Base-by-base conservation (phyloP, 2,797 vertebrate genomes). In the Coccyzus lansbergi region DNA sequence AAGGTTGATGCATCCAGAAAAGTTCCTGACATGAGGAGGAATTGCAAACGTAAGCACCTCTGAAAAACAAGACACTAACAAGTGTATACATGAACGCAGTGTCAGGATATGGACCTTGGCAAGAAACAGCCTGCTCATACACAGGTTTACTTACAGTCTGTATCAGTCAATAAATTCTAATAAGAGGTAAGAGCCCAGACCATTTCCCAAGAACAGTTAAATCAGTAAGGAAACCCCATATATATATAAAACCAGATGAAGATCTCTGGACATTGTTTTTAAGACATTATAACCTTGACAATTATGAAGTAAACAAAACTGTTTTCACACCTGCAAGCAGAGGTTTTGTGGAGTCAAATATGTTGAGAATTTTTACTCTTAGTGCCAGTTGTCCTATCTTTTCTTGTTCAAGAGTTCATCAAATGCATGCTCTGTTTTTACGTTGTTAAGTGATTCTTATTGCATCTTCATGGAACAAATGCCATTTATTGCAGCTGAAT, bases 251-350 rank as follows among this genome's bases (percentile, higher is more conserved):
- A 75, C 28, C 28, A 60, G 63, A 78, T 80, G 28, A 85, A 60
- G 77, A n/a, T 63, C 28, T 80, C 75, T 63, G 76, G 79, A 81
- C 59, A 19, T 51, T 87, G 92, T n/a, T 92, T 91, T 93, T 85
- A 83, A 92, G 63, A 17, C 29, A 28, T 60, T 58, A 64, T 81
- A 85, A 83, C 42, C 46, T 26, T 90, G 62, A 68, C 13, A 85
- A 40, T 60, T 90, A 62, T 59, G 77, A 87, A 85, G 40, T 92
- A 95, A 94, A 86, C 60, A 88, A 93, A 91, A n/a, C 11, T 92
- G 63, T 83, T 93, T 91, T 60, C 42, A 82, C 53, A 76, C 82
- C 29, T 86, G 40, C 71, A 95, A 88, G 44, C 31, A 78, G 65
- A 67, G 38, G 42, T 82, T 79, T 83, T 83, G 40, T 82, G 79